A percentile compares a stretch with the other conserved stretches of the same genome.
These are phyloP conservation scores for Dione juno DNA, from an alignment of 2,888 invertebrate genomes.

Conservation along the genomic window DNA sequence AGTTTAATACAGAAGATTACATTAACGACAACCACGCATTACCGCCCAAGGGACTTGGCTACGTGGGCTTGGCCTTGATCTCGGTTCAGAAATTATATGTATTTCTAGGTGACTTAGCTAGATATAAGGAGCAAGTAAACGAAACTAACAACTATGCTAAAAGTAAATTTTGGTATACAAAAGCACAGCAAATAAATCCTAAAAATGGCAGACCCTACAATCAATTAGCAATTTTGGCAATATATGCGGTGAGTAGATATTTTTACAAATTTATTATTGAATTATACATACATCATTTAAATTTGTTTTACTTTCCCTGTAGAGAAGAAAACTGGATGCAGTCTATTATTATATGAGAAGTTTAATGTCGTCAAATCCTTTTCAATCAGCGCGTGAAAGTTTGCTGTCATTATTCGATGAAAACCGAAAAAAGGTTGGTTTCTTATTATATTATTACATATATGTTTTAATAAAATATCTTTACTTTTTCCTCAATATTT, in stretches of 20 bases:
- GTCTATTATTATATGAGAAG: conserved; percentile 98
- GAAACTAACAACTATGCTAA: conserved; percentile 91
- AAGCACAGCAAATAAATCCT: conserved; percentile 96
- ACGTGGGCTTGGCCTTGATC: conserved; percentile 89
- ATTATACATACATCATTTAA: not conserved
- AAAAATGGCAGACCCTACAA: conserved; percentile 98
- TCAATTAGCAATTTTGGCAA: conserved; percentile 95
- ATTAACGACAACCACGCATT: conserved; percentile 83
- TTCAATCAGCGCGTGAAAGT: conserved; percentile 95
- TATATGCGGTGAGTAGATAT: conserved; percentile 86
- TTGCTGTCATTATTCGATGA: conserved; percentile 95
- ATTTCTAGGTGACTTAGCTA: conserved; percentile 95
- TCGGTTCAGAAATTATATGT: conserved; percentile 94
- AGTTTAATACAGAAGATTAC: conserved; percentile 87
- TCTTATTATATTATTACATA: conserved; percentile 55
- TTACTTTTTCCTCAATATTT: no score
- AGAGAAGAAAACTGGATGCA: conserved; percentile 97
- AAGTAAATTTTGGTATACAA: conserved; percentile 92
- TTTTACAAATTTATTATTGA: conserved; percentile 36
- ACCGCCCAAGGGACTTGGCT: conserved; percentile 86
- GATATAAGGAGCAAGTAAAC: conserved; percentile 94
- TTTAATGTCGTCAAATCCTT: conserved; percentile 96
- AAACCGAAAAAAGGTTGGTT: conserved; percentile 90
- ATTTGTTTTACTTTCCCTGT: conserved; percentile 59
- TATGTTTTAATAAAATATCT: no score